These are phyloP conservation scores for Aldabrachelys gigantea DNA, from an alignment of 2,113 vertebrate species.

Conservation along the genomic window DNA sequence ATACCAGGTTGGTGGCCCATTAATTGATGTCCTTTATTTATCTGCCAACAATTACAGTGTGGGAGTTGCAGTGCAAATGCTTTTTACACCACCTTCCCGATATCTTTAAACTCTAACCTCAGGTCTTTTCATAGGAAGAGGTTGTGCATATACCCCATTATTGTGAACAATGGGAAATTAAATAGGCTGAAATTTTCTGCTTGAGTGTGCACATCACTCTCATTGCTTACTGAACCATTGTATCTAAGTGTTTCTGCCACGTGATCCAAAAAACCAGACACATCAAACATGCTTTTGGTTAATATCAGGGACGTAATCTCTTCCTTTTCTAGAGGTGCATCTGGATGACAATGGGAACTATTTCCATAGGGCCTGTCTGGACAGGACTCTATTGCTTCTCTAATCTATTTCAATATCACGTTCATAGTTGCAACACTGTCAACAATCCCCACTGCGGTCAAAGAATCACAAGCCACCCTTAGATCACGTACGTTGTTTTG, in stretches of 20 bases:
- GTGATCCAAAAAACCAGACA: background rate
- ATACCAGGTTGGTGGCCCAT: background rate
- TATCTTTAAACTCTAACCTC: background rate
- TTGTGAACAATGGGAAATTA: background rate
- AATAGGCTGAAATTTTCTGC: background rate
- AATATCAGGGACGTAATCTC: background rate
- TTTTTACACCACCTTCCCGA: background rate
- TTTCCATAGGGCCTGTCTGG: background rate
- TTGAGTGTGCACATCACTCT: background rate
- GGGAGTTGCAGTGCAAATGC: background rate
- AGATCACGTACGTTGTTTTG: background rate
- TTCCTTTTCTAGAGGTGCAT: fast-evolving
- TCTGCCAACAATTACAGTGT: background rate
- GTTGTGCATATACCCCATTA: fast-evolving
- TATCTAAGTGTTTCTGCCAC: background rate
- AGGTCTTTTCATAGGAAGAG: background rate
- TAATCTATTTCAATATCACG: background rate
- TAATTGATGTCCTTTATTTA: background rate
- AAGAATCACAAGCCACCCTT: background rate
- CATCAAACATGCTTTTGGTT: background rate
- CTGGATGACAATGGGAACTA: background rate
- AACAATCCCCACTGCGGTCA: background rate
- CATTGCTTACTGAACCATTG: background rate
- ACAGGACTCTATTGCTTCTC: background rate
- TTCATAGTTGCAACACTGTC: background rate